phyloP scores from a whole-genome alignment of 2,888 invertebrate genomes.

The Archips xylosteana region DNA sequence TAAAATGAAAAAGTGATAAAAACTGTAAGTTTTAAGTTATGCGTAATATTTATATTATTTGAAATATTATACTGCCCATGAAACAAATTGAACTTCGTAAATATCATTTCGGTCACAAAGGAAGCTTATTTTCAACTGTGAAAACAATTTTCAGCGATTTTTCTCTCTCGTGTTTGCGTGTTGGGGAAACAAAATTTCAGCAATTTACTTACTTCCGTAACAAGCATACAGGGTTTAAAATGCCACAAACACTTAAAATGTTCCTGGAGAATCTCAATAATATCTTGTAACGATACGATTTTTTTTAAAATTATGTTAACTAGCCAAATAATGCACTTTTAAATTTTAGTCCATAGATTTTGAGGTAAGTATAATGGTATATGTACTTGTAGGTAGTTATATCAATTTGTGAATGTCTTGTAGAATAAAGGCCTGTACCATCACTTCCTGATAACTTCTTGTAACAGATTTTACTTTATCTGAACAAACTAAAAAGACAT shows the following conservation, averaged over 20 bases:
- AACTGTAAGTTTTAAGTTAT: neutral
- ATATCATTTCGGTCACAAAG: conserved; percentile 3
- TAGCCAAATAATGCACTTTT: too few relatives aligned
- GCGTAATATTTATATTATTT: neutral
- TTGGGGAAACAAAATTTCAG: neutral
- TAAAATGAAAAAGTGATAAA: neutral
- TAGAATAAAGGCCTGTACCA: too few relatives aligned
- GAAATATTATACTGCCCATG: neutral
- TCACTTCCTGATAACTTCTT: too few relatives aligned
- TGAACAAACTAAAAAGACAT: too few relatives aligned
- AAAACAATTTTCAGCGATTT: conserved; percentile 6
- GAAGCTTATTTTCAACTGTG: conserved; percentile 6
- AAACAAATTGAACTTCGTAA: neutral
- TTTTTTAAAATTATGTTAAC: too few relatives aligned
- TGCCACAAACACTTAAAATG: neutral
- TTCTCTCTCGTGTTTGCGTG: neutral
- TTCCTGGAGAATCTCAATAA: too few relatives aligned
- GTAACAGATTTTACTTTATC: too few relatives aligned
- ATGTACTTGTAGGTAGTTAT: too few relatives aligned
- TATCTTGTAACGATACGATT: too few relatives aligned
- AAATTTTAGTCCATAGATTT: too few relatives aligned
- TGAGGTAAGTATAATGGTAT: too few relatives aligned
- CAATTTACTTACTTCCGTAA: neutral
- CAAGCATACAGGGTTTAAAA: neutral
- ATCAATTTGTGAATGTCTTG: too few relatives aligned